Evolutionary conservation across 2,113 vertebrate genomes (phyloP).

Genomic region (Phrynosoma platyrhinos): DNA sequence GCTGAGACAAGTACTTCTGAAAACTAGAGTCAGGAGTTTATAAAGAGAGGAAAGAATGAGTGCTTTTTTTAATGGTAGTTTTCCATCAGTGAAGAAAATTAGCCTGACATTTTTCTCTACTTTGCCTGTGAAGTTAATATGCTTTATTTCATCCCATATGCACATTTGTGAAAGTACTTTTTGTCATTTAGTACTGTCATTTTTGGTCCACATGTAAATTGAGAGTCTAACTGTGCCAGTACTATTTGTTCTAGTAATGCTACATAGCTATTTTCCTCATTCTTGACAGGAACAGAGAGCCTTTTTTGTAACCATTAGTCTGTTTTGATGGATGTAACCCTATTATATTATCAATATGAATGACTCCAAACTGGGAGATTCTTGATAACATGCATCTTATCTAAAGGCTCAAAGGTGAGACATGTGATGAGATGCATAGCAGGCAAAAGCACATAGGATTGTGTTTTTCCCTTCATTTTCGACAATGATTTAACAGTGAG

Average conservation of each 20-base stretch:
- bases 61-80: conserved; percentile 21
- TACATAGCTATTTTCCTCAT: conserved; percentile 3
- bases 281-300: not conserved
- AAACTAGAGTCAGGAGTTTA: conserved; percentile 29
- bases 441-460: not conserved
- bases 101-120: not conserved
- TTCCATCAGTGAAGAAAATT: conserved; percentile 13
- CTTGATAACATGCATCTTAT: not conserved
- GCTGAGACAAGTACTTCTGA: not conserved
- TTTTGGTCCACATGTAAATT: conserved; percentile 21
- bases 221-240: conserved; percentile 14
- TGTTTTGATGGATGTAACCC: conserved; percentile 22
- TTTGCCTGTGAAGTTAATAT: conserved; percentile 9
- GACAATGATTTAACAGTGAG: not conserved
- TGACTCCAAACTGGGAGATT: not conserved
- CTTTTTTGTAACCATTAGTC: conserved; percentile 25
- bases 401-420: not conserved
- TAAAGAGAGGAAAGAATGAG: not conserved
- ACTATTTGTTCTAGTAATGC: conserved; percentile 25
- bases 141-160: conserved; percentile 28
- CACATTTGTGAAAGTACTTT: conserved; percentile 18
- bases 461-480: not conserved
- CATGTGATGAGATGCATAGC: not conserved
- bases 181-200: conserved; percentile 35
- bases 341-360: conserved; percentile 7